Base-by-base conservation (phyloP, 1,140 invertebrate genomes). In the Cepaea nemoralis region DNA sequence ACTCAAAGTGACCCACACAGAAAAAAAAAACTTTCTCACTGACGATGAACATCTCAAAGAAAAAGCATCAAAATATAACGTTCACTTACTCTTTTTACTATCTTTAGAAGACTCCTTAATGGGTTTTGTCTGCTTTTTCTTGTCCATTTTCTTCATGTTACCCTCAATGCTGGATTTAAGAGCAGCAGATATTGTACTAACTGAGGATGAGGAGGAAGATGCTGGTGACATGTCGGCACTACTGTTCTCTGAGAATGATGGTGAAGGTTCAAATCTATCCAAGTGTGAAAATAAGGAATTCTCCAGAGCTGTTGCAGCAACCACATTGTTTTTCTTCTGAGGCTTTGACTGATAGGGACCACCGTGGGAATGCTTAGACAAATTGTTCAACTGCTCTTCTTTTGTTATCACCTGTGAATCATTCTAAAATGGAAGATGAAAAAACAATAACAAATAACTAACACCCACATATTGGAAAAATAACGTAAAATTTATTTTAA, bases 71-170 rank as follows among this genome's bases (percentile, higher is more conserved):
- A n/a, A n/a, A n/a, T n/a, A n/a, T n/a, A n/a, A n/a, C n/a, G n/a
- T n/a, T n/a, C 35, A 59, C 67, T 69, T 69, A 80, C 78, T 75
- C 59, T 81, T 81, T 31, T 82, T 80, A 48, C 82, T 80, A 78
- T 82, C 79, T 71, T 76, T 84, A 27, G 76, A 35, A 55, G 76
- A 10, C n/a, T 83, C 82, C 70, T 83, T 82, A 66, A 69, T 78
- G 16, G 78, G 50, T 55, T 81, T 48, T 0, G 82, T 82, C 69
- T 83, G 83, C 75, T 85, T 85, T 48, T 82, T 83, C 45, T 83
- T 83, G 59, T 63, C 48, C 14, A 37, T 37, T 39, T 80, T 37
- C 33, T 74, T 81, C 35, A 33, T 45, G 2, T 19, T 19, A 35
- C 39, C 22, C 3, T 59, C 45, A 31, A 24, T 67, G 33, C 33